Percentiles rank a stretch among this genome's conserved stretches.
These are phyloP conservation scores for Eurystomus gularis DNA, from an alignment of 2,113 vertebrate species.

Conservation along the genomic window DNA sequence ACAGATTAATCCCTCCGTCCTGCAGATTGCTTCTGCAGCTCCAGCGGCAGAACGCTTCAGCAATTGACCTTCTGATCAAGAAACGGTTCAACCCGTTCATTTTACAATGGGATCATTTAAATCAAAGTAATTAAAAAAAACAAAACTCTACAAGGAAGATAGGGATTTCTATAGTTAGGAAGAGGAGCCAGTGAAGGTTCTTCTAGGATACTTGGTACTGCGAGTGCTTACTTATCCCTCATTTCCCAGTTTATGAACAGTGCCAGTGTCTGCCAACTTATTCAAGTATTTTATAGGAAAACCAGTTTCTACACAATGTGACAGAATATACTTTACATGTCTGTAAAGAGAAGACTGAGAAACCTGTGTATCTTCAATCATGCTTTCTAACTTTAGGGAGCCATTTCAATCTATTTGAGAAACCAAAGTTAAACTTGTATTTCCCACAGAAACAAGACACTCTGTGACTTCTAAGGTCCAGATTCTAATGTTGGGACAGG, in stretches of 20 bases:
- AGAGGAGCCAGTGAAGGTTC: not conserved
- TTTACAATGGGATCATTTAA: not conserved
- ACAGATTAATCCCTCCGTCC: not conserved
- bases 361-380: not conserved
- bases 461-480: not conserved
- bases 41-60: not conserved
- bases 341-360: not conserved
- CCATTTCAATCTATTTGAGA: not conserved
- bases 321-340: not conserved
- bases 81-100: not conserved
- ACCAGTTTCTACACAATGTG: not conserved
- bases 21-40: not conserved
- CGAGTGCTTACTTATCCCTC: not conserved
- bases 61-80: not conserved
- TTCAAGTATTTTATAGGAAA: not conserved
- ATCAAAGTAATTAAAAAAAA: not conserved
- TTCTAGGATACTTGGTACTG: not conserved
- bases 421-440: not conserved
- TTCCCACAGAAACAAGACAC: not conserved
- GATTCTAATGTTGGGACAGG: not conserved
- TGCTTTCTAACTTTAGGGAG: not conserved
- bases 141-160: not conserved
- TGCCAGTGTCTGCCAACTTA: not conserved
- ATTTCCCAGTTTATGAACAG: not conserved
- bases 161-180: not conserved